These are phyloP conservation scores for Nasonovia ribisnigri DNA, from an alignment of 2,888 invertebrate genomes.

Conservation along the genomic window DNA sequence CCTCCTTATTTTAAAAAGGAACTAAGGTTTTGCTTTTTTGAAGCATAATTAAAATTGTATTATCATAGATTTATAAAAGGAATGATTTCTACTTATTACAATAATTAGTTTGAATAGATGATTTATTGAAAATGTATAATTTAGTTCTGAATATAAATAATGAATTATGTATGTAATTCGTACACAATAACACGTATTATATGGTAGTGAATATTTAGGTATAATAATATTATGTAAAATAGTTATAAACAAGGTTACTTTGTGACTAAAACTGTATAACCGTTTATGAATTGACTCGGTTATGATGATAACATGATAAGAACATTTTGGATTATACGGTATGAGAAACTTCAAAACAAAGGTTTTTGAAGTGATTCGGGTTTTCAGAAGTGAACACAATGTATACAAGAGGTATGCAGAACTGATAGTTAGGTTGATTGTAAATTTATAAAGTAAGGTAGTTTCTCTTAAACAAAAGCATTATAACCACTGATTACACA, in stretches of 20 bases:
- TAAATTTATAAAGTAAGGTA: constrained; percentile 30
- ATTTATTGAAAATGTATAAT: neutral
- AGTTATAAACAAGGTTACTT: neutral
- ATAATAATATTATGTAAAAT: neutral
- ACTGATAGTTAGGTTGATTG: constrained; percentile 21
- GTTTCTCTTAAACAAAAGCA: constrained; percentile 24
- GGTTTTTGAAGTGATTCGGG: constrained; percentile 43
- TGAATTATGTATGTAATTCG: neutral
- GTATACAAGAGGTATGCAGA: neutral
- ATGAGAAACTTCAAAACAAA: constrained; percentile 46
- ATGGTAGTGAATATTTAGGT: neutral
- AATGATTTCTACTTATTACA: neutral
- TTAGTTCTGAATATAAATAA: neutral
- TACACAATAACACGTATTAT: neutral
- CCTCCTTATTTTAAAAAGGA: neutral
- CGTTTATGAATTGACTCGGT: constrained; percentile 20
- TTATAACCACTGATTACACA: constrained; percentile 13
- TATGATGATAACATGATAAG: constrained; percentile 35
- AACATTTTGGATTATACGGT: constrained; percentile 1
- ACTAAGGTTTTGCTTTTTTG: neutral
- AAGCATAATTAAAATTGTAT: neutral
- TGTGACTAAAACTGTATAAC: neutral
- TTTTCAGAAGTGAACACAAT: constrained; percentile 41
- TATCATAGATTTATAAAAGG: neutral
- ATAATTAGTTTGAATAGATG: neutral